Evolutionary conservation across 2,888 invertebrate species (phyloP).

Genomic region (Tipula unca): DNA sequence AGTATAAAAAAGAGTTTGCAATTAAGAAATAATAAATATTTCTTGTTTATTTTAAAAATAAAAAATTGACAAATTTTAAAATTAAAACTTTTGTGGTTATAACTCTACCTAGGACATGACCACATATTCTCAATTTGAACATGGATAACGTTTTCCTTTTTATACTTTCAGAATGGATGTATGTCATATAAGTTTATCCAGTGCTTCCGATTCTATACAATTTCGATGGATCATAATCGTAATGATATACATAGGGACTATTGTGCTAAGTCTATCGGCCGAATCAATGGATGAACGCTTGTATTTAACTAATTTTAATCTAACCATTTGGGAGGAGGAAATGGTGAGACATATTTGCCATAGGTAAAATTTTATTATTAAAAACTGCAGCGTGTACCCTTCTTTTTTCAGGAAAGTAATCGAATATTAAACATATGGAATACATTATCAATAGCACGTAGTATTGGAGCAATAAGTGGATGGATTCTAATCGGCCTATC

Average conservation of each 20-base stretch:
- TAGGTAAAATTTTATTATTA: neutral
- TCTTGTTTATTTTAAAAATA: too few species aligned
- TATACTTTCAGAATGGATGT: constrained; percentile 38
- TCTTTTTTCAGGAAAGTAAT: constrained; percentile 38
- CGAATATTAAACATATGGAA: constrained; percentile 46
- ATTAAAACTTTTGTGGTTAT: too few species aligned
- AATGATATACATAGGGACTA: constrained; percentile 43
- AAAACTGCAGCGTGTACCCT: neutral
- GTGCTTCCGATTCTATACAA: constrained; percentile 39
- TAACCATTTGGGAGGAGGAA: constrained; percentile 37
- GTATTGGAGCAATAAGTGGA: constrained; percentile 46
- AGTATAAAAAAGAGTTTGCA: too few species aligned
- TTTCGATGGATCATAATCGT: constrained; percentile 43
- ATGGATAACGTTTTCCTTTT: neutral
- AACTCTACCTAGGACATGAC: too few species aligned
- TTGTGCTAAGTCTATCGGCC: constrained; percentile 41
- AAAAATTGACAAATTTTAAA: too few species aligned
- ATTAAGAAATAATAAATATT: too few species aligned
- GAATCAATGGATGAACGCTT: constrained; percentile 40
- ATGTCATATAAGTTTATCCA: constrained; percentile 39
- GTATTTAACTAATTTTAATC: constrained; percentile 37
- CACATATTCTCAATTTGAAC: neutral
- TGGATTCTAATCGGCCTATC: constrained; percentile 48
- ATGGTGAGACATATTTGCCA: constrained; percentile 37
- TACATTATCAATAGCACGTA: constrained; percentile 46